Base-by-base conservation (phyloP, 2,888 invertebrate species). In the Nemurella pictetii region DNA sequence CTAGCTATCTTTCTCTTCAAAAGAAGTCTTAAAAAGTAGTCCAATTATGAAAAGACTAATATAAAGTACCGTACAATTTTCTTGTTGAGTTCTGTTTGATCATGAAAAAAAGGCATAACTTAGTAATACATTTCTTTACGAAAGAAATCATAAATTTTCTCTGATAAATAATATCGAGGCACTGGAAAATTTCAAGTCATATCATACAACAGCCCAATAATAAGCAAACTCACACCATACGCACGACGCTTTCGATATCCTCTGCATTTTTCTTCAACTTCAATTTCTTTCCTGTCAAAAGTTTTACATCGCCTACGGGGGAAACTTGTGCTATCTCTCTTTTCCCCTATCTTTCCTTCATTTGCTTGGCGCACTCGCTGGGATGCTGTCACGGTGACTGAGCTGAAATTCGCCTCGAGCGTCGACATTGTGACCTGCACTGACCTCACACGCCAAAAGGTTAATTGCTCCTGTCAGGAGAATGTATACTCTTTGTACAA, bases 201-300 rank as follows among this genome's bases (percentile, higher is more conserved):
- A 20, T 75, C 75, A 26, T 25, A 75, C 28, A 25, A 75, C 75
- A 75, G 4, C 25, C 25, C 73, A 75, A 20, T 20, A 3, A 12
- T 55, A 55, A 55, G 55, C 55, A 55, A 55, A 55, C 55, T 75
- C 75, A 25, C 75, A 75, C 75, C 26, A 4, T 73, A 20, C 4
- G 73, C 20, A 73, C 73, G 4, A 73, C 73, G 15, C 73, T 73
- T 20, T 12, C 75, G 25, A 81, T 20, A 35, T 75, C 35, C 84
- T 35, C 77, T 83, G 75, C 84, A 85, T 84, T 84, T 83, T 85
- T 85, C 83, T 77, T 30, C 73, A 84, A 85, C 85, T 84, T 80
- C 85, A 85, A 85, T 85, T 85, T 84, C 85, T 85, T 85, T 85
- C 74, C 85, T 85, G 85, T 85, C 85, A 84, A 80, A 85, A 85